phyloP scores from a whole-genome alignment of 2,888 invertebrate species.

The Mantis religiosa region DNA sequence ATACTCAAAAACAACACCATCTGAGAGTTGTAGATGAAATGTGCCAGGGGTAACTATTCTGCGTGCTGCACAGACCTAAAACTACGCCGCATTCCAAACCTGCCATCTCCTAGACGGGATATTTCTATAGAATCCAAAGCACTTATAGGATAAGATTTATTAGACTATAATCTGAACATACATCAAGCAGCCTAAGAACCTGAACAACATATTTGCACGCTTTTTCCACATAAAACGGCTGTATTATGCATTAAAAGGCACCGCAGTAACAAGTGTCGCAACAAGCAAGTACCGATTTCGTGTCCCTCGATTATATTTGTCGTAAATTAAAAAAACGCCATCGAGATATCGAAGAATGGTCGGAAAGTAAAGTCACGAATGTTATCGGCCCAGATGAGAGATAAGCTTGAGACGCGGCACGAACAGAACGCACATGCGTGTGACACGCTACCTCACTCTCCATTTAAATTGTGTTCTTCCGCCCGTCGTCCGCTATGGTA shows the following conservation, averaged over 20 bases:
- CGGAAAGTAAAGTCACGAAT: background rate
- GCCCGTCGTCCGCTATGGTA: background rate
- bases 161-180: background rate
- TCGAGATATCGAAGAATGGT: background rate
- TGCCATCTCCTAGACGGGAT: no score
- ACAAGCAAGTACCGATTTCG: background rate
- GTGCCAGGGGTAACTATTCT: no score
- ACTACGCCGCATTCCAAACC: no score
- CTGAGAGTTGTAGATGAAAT: no score
- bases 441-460: background rate
- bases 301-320: background rate
- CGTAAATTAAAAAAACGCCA: background rate
- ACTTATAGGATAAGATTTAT: no score
- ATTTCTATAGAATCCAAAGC: no score
- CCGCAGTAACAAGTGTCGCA: background rate
- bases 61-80: no score
- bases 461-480: background rate
- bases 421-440: background rate
- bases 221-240: background rate
- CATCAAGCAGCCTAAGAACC: background rate
- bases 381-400: background rate
- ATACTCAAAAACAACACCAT: no score
- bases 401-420: background rate
- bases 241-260: background rate
- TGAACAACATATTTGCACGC: background rate